Conservation (phyloP, 2,113 vertebrate species). For the Addax nasomaculatus region DNA sequence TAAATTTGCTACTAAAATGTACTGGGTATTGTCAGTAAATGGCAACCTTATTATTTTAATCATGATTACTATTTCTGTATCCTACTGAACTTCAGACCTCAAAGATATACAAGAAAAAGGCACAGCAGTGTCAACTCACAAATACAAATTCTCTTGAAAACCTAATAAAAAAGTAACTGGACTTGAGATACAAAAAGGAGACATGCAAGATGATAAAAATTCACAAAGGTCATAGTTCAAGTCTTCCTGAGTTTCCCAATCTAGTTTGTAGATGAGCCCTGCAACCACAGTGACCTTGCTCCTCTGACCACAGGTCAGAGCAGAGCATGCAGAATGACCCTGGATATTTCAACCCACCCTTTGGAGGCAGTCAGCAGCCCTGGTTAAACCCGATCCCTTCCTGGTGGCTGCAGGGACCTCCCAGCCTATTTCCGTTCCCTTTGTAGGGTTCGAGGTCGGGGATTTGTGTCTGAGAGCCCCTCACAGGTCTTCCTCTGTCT, state of each 20-base stretch:
- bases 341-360: background rate
- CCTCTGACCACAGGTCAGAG: background rate
- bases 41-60: background rate
- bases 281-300: background rate
- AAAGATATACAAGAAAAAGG: background rate
- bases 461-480: background rate
- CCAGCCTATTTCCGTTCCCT: background rate
- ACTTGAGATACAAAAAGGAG: background rate
- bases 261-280: fast-evolving
- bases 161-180: background rate
- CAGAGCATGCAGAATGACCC: background rate
- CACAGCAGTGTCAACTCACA: background rate
- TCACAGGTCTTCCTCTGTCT: too few relatives aligned
- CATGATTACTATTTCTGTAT: background rate
- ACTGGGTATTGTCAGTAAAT: background rate
- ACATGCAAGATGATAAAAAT: background rate
- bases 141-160: background rate
- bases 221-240: background rate
- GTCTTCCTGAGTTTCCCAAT: background rate
- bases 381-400: fast-evolving
- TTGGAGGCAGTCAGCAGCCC: background rate
- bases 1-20: background rate
- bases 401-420: background rate
- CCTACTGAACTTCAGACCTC: background rate
- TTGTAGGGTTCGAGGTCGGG: background rate